These are phyloP conservation scores for Gallinago stenura DNA, from an alignment of 2,797 vertebrate genomes.

Conservation along the genomic window DNA sequence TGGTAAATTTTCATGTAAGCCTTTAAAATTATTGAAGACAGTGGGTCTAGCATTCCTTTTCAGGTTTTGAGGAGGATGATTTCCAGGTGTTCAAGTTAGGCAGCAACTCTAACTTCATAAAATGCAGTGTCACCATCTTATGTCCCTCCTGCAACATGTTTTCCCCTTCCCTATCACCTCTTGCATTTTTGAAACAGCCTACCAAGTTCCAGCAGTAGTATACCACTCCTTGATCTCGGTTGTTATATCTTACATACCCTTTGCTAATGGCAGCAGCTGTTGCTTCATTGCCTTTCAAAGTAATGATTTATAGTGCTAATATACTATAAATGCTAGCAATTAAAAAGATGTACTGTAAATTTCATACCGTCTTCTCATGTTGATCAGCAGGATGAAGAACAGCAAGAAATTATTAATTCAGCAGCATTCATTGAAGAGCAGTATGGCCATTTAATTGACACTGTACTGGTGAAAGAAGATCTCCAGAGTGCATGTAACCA, in stretches of 20 bases:
- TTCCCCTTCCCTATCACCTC: not conserved
- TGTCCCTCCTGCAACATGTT: not conserved
- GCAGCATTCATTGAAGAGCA: slow-evolving; percentile 87
- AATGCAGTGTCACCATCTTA: not conserved
- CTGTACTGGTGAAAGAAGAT: slow-evolving; percentile 88
- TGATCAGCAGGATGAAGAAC: slow-evolving; percentile 86
- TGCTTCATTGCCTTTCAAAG: not conserved
- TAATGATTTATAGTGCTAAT: not conserved
- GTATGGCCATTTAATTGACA: slow-evolving; percentile 90
- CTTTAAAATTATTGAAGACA: not conserved
- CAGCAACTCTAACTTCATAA: not conserved
- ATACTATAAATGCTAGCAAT: not conserved
- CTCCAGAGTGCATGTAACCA: slow-evolving; percentile 84
- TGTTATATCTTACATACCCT: not conserved
- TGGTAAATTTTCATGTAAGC: not conserved
- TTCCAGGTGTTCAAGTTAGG: not conserved
- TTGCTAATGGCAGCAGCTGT: not conserved
- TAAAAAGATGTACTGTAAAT: not conserved
- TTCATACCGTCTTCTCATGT: not conserved
- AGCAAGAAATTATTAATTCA: slow-evolving; percentile 88
- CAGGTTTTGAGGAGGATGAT: not conserved
- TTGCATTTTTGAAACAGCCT: not conserved
- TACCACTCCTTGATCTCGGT: not conserved
- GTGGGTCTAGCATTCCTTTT: not conserved
- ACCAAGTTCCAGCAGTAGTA: not conserved